phyloP scores from a whole-genome alignment of 2,888 invertebrate genomes.

The Tridacna gigas region DNA sequence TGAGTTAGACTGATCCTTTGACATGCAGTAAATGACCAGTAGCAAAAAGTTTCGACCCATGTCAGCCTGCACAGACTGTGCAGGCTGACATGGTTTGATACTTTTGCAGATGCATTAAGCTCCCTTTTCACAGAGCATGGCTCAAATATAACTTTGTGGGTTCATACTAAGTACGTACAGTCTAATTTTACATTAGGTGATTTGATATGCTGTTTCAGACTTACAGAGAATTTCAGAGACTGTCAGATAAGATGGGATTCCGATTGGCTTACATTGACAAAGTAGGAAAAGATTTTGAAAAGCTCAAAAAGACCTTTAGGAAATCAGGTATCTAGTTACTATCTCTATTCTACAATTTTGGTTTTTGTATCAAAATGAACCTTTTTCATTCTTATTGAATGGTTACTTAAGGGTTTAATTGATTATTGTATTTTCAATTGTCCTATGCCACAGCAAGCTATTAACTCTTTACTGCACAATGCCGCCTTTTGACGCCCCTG shows the following conservation, averaged over 20 bases:
- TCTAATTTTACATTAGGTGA: too few species aligned
- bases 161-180: too few species aligned
- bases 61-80: too few species aligned
- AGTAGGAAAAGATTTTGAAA: conserved; percentile 89
- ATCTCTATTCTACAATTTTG: not conserved
- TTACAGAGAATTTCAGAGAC: conserved; percentile 89
- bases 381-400: not conserved
- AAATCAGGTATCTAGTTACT: conserved; percentile 89
- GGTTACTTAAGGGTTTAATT: not conserved
- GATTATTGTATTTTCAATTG: not conserved
- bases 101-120: too few species aligned
- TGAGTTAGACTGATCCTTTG: too few species aligned
- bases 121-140: too few species aligned
- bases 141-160: too few species aligned
- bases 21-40: too few species aligned
- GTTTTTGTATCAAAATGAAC: not conserved
- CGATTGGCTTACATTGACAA: conserved; percentile 92
- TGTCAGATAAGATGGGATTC: conserved; percentile 91
- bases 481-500: too few species aligned
- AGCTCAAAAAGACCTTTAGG: conserved; percentile 90
- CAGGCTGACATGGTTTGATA: too few species aligned
- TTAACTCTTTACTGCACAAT: too few species aligned
- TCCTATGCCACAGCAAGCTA: not conserved
- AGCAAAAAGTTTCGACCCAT: too few species aligned
- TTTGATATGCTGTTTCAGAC: conserved; percentile 68